These are phyloP conservation scores for Drosophila tsacasi DNA, from an alignment of 1,140 invertebrate genomes.

Conservation along the genomic window DNA sequence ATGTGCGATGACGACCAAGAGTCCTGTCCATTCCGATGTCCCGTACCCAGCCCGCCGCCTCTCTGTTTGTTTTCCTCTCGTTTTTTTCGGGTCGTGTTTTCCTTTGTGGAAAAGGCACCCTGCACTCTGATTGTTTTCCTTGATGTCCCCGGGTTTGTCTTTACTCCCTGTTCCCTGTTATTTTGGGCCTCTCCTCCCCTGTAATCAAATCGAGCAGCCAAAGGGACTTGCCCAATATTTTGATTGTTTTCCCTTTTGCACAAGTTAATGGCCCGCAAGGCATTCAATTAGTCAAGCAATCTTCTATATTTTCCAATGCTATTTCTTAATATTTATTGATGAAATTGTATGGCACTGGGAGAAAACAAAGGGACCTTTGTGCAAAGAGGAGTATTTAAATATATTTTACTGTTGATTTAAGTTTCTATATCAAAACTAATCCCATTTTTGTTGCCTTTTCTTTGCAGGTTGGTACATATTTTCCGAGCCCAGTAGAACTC, in stretches of 20 bases:
- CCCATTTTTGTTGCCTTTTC: neutral
- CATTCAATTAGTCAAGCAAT: conserved; percentile 59
- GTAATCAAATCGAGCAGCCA: conserved; percentile 55
- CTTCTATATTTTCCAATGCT: conserved; percentile 17
- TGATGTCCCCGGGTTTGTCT: conserved; percentile 32
- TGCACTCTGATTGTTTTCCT: conserved; percentile 49
- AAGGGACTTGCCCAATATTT: conserved; percentile 44
- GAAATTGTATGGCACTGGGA: conserved; percentile 4
- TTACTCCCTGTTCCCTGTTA: conserved; percentile 8
- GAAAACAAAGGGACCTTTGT: neutral
- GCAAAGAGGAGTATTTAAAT: too few species aligned
- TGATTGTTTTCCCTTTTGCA: conserved; percentile 49
- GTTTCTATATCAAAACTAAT: conserved; percentile 1
- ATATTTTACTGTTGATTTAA: neutral
- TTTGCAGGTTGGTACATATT: conserved; percentile 43
- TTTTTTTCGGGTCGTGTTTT: conserved; percentile 32
- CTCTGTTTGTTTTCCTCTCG: conserved; percentile 32
- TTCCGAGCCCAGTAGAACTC: neutral
- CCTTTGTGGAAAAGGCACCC: conserved; percentile 9
- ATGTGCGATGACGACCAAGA: conserved; percentile 29
- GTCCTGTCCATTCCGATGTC: conserved; percentile 11
- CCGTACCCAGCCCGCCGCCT: conserved; percentile 1
- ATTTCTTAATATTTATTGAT: conserved; percentile 37
- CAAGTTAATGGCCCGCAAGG: conserved; percentile 41
- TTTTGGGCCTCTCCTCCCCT: conserved; percentile 1